Evolutionary conservation across 2,888 invertebrate species (phyloP).

Genomic region (Drosophila anomelani): DNA sequence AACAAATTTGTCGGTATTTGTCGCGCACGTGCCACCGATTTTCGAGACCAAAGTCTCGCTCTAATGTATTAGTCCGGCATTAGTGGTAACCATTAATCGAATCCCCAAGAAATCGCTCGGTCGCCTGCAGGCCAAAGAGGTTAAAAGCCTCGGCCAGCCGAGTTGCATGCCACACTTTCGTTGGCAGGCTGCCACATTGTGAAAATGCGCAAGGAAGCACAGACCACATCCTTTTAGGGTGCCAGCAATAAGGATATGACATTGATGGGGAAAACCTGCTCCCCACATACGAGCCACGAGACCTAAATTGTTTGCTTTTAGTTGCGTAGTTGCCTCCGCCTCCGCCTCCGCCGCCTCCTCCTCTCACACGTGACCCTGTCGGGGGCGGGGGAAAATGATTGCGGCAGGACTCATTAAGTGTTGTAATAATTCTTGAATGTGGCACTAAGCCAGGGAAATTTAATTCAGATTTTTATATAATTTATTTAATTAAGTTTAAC

Average conservation of each 20-base stretch:
- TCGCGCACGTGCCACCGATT: constrained; percentile 66
- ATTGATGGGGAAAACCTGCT: constrained; percentile 11
- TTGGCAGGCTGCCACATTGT: constrained; percentile 50
- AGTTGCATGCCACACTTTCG: constrained; percentile 31
- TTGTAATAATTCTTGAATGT: constrained; percentile 24
- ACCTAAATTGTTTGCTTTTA: constrained; percentile 70
- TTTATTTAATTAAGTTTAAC: not conserved
- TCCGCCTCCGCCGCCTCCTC: constrained; percentile 12
- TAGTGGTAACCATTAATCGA: constrained; percentile 62
- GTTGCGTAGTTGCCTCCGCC: constrained; percentile 37
- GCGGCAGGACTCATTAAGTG: constrained; percentile 55
- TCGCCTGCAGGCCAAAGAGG: constrained; percentile 59
- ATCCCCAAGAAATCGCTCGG: constrained; percentile 49
- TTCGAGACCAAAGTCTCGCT: constrained; percentile 37
- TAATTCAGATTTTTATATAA: not conserved
- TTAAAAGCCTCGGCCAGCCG: constrained; percentile 61
- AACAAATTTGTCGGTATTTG: constrained; percentile 50
- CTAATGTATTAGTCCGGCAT: constrained; percentile 39
- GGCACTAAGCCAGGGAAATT: constrained; percentile 1
- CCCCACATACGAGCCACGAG: constrained; percentile 18
- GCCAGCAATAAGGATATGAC: constrained; percentile 18
- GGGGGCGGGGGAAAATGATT: constrained; percentile 2
- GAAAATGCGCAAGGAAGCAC: constrained; percentile 52
- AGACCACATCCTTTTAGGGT: constrained; percentile 53
- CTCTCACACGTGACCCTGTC: constrained; percentile 58